Evolutionary conservation across 2,888 invertebrate genomes (phyloP), one percentile per base, ranked within the genome.

Genomic region (Lepetodrilus schrolli): DNA sequence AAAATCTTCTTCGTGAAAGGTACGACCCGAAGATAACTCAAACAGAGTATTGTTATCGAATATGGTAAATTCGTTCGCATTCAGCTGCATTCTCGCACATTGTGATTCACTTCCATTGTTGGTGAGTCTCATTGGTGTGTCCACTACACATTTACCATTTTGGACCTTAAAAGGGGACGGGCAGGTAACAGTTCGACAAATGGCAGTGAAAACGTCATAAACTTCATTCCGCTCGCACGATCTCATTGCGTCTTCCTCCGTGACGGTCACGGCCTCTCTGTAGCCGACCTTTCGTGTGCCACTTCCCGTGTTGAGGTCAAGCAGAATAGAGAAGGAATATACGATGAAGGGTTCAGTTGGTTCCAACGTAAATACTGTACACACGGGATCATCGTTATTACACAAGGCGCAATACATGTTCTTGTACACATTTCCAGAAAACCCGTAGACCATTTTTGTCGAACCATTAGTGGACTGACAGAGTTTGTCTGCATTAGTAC

Each of bases 381-480:
- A 68, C 23, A 10, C 2, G 10, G 47, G 38, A 4, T 47, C 21
- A 5, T 68, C 13, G 13, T 26, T 5, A 20, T 85, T 75, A 68
- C 88, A 88, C 7, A 77, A 48, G 5, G 87, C 88, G 75, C 88
- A 88, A 72, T 82, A 81, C 48, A 74, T 70, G 66, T 87, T 87
- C 36, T 78, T 77, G 77, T 82, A 87, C 21, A 58, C 7, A n/a
- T 4, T 66, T 38, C 7, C 8, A 0, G 66, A 37, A 21, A 38
- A 66, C 43, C n/a, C n/a, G n/a, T n/a, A n/a, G 13, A 66, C 66
- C 4, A 66, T 7, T 37, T 66, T 21, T 2, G 38, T 38, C 20
- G 37, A 17, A 4, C 26, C 58, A 1, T 38, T 37, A 13, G 36
- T 23, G 4, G 21, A 17, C 3, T 47, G 21, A 30, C 73, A 77